phyloP scores from a whole-genome alignment of 1,140 invertebrate species.

The Ectropis grisescens region DNA sequence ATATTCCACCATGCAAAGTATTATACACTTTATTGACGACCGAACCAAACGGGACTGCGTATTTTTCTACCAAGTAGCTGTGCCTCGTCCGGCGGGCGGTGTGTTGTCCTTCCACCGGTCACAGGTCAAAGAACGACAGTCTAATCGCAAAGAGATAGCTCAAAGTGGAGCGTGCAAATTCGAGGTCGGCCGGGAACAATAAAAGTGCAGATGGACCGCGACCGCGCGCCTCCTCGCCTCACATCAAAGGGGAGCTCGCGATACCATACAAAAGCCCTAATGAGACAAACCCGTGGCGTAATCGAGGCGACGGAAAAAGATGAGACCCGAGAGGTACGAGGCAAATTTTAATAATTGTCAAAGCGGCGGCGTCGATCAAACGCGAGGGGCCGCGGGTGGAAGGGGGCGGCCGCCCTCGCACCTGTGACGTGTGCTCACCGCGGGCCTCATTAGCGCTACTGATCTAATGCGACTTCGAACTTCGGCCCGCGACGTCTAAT shows the following conservation, averaged over 20 bases:
- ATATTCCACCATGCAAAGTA: no score
- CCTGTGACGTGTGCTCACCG: conserved; percentile 51
- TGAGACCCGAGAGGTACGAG: conserved; percentile 65
- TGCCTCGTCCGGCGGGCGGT: conserved; percentile 12
- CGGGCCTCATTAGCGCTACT: conserved; percentile 57
- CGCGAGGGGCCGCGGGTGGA: conserved; percentile 35
- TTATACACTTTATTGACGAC: no score
- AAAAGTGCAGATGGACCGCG: conserved; percentile 61
- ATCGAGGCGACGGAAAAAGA: conserved; percentile 69
- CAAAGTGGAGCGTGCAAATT: conserved; percentile 65
- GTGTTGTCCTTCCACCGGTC: conserved; percentile 36
- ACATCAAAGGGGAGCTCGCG: conserved; percentile 57
- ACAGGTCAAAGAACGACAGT: conserved; percentile 25
- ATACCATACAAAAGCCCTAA: conserved; percentile 67
- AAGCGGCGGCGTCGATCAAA: conserved; percentile 67
- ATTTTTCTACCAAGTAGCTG: no score
- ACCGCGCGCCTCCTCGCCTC: conserved; percentile 31
- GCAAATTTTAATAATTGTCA: conserved; percentile 71
- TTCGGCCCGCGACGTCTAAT: conserved; percentile 50
- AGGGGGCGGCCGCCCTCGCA: conserved; percentile 20
- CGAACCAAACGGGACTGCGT: no score
- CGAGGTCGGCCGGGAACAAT: conserved; percentile 53
- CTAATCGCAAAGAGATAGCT: conserved; percentile 54
- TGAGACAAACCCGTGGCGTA: conserved; percentile 68
- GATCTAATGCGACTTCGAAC: conserved; percentile 63